Base-by-base conservation (phyloP, 2,797 vertebrate species). In the Enteromius argenteus region DNA sequence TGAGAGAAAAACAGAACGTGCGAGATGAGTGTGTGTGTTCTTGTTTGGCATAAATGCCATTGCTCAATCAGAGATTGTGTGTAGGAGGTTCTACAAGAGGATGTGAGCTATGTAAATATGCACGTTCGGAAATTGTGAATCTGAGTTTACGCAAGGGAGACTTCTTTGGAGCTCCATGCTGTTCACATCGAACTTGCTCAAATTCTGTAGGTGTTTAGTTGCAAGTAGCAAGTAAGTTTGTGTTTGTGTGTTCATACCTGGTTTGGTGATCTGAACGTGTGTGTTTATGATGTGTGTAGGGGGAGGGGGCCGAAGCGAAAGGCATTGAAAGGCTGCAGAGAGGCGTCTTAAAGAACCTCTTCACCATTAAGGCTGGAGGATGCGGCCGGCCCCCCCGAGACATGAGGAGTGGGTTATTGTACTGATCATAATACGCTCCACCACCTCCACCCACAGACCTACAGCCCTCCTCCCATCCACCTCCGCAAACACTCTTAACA, bases 351-450 rank as follows among this genome's bases (percentile, higher is more conserved):
- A 92, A 93, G 92, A 94, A 90, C 87, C 86, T 87, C 80, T 19
- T 92, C 91, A 94, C 92, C 92, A 94, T 94, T 94, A 94, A 92
- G 90, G 86, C 88, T 89, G 88, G 53, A 91, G 87, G 89, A 86
- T 91, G 87, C 87, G 86, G 87, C 86, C 88, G 73, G 87, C 35
- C 90, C 42, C 89, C 90, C 77, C 69, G 76, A 88, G 84, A 89
- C 39, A 71, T 46, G 75, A 89, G 80, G 75, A 83, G 91, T 90
- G 87, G 90, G 91, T 93, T 91, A 91, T 92, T 91, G 90, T 91
- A 85, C 90, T 88, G 90, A 91, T 91, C 88, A 87, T 89, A 90
- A 91, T 92, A 66, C 76, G 81, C 81, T 85, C 74, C 83, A 86
- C 83, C 85, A 87, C 85, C 80, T 89, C 85, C 79, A 86, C 62